A percentile compares a stretch with the other conserved stretches of the same genome.
These are phyloP conservation scores for Scomber colias DNA, from an alignment of 2,113 vertebrate genomes.

Conservation along the genomic window DNA sequence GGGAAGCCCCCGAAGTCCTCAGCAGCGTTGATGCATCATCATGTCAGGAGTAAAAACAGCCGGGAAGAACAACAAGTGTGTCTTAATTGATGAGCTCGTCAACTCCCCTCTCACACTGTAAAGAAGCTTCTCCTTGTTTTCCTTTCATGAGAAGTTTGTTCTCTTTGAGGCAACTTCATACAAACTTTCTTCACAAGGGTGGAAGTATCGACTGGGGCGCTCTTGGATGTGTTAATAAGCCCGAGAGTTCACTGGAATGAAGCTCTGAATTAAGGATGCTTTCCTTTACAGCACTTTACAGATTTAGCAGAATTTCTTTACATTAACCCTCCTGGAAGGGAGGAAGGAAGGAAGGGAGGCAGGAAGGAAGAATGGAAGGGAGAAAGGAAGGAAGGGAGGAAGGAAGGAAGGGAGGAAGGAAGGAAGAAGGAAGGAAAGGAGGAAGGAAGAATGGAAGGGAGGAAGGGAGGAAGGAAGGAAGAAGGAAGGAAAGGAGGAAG, in stretches of 20 bases:
- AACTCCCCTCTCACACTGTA: background rate
- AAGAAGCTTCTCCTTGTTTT: background rate
- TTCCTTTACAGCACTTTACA: conserved; percentile 2
- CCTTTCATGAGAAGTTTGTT: conserved; percentile 18
- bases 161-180: conserved; percentile 4
- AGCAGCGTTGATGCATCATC: conserved; percentile 6
- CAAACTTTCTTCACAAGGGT: conserved; percentile 1
- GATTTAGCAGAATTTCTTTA: conserved; percentile 11
- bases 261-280: background rate
- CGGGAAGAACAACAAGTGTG: conserved; percentile 5
- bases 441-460: too few relatives aligned
- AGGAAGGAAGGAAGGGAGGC: too few relatives aligned
- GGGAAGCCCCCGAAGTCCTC: conserved; percentile 3
- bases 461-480: too few relatives aligned
- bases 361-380: too few relatives aligned
- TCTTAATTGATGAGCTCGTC: conserved; percentile 17
- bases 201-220: background rate
- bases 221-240: conserved; percentile 6
- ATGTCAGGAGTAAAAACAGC: conserved; percentile 27
- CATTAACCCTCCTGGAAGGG: background rate
- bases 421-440: too few relatives aligned
- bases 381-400: too few relatives aligned
- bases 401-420: too few relatives aligned
- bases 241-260: background rate
- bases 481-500: too few relatives aligned